Base-by-base conservation (phyloP, 1,140 invertebrate species). In the Drosophila bocki region DNA sequence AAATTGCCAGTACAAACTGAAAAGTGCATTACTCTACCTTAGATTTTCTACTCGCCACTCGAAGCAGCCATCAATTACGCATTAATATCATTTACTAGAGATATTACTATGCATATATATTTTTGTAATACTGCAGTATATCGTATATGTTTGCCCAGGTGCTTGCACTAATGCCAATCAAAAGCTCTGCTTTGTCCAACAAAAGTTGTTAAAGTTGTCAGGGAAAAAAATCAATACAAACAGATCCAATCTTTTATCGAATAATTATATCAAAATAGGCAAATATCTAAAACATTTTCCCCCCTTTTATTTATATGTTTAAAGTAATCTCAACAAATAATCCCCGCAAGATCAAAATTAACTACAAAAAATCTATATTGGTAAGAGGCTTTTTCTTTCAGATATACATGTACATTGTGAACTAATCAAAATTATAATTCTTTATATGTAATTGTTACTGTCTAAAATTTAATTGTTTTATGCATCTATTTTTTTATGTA, bases 1-100 rank as follows among this genome's bases (percentile, higher is more conserved):
- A 80, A 64, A 69, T 65, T 61, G 72, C 45, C 77, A 88, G 83
- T 87, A 87, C 80, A 88, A 87, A 82, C 45, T 35, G 42, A 76
- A 76, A 69, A 72, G 70, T 79, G 80, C 83, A 78, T 82, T 78
- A 79, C 9, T 37, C 33, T 78, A 61, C 59, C 51, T 69, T 57
- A 47, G 13, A 32, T 11, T 48, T 41, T 26, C 48, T 56, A 39
- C 50, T 51, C 37, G 13, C 44, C 47, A 15, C 59, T 68, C 57
- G 19, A 29, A 53, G 35, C 59, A 76, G 51, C 11, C 50, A 67
- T 78, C 15, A 70, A 51, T 48, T 59, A 59, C 35, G 77, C 42
- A 71, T 51, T 60, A 45, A 22, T 11, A 41, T 45, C 70, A 51
- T 64, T 35, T 35, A 39, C 17, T 33, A 37, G 22, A 42, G 39